Conservation (phyloP, 2,888 invertebrate species). For the Synergus gifuensis region DNA sequence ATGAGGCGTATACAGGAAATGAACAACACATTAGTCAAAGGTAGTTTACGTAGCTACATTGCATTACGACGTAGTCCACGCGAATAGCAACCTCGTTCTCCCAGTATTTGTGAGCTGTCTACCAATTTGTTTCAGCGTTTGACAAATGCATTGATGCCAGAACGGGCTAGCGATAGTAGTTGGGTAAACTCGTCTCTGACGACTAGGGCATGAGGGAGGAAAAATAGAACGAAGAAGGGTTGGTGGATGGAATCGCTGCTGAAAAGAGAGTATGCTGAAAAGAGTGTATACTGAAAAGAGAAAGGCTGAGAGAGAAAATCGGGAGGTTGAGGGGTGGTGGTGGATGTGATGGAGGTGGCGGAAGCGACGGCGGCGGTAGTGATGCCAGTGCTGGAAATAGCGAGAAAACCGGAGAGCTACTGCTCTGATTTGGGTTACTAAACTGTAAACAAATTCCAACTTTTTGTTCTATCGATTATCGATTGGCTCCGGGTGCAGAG, state of each 20-base stretch:
- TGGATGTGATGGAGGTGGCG: slow-evolving; percentile 41
- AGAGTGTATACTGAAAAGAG: slow-evolving; percentile 17
- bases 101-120: slow-evolving; percentile 72
- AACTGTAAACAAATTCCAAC: slow-evolving; percentile 75
- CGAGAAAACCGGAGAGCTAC: slow-evolving; percentile 53
- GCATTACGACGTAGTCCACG: not conserved
- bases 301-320: slow-evolving; percentile 41
- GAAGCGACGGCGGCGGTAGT: slow-evolving; percentile 21
- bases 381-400: slow-evolving; percentile 30
- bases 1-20: slow-evolving; percentile 70
- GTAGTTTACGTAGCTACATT: slow-evolving; percentile 65
- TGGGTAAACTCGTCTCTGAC: slow-evolving; percentile 25
- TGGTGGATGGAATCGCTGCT: slow-evolving; percentile 40
- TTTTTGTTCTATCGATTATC: slow-evolving; percentile 75
- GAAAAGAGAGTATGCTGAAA: slow-evolving; percentile 41
- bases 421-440: slow-evolving; percentile 74
- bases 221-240: slow-evolving; percentile 49
- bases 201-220: slow-evolving; percentile 43
- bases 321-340: slow-evolving; percentile 30
- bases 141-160: slow-evolving; percentile 72
- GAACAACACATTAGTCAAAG: slow-evolving; percentile 77
- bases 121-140: slow-evolving; percentile 75
- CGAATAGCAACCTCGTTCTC: not conserved
- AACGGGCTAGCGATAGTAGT: slow-evolving; percentile 55
- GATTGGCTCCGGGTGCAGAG: slow-evolving; percentile 68